Evolutionary conservation across 2,113 vertebrate species (phyloP).

Genomic region (Perca schrenkii): DNA sequence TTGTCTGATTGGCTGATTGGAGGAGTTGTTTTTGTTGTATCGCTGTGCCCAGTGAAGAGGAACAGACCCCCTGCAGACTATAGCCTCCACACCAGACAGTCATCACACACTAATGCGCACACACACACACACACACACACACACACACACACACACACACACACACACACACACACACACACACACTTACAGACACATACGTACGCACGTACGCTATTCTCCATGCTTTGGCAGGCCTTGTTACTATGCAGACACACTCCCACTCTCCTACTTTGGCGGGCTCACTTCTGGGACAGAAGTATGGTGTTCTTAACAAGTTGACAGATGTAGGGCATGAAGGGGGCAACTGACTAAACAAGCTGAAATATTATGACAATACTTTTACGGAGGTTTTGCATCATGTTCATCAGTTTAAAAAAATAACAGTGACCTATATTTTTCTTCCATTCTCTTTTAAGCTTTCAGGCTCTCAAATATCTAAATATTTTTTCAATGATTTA

Average conservation of each 20-base stretch:
- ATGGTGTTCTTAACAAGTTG: slow-evolving; percentile 58
- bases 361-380: slow-evolving; percentile 15
- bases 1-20: slow-evolving; percentile 69
- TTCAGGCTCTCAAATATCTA: background rate
- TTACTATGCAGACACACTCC: slow-evolving; percentile 73
- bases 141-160: background rate
- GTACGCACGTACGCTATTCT: slow-evolving; percentile 37
- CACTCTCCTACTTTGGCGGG: slow-evolving; percentile 47
- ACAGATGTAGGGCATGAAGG: slow-evolving; percentile 68
- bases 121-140: slow-evolving; percentile 1
- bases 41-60: slow-evolving; percentile 67
- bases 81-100: slow-evolving; percentile 69
- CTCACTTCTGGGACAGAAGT: slow-evolving; percentile 38
- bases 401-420: background rate
- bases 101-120: slow-evolving; percentile 16
- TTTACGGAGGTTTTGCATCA: slow-evolving; percentile 8
- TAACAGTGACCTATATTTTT: slow-evolving; percentile 22
- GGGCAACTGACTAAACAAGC: slow-evolving; percentile 44
- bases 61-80: slow-evolving; percentile 76
- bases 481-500: slow-evolving; percentile 15
- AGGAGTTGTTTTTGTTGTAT: slow-evolving; percentile 70
- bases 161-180: slow-evolving; percentile 2
- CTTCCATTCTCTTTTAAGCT: background rate
- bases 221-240: slow-evolving; percentile 46
- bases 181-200: slow-evolving; percentile 18